Base-by-base conservation (phyloP, 2,113 vertebrate genomes). In the Chloropsis cyanopogon region DNA sequence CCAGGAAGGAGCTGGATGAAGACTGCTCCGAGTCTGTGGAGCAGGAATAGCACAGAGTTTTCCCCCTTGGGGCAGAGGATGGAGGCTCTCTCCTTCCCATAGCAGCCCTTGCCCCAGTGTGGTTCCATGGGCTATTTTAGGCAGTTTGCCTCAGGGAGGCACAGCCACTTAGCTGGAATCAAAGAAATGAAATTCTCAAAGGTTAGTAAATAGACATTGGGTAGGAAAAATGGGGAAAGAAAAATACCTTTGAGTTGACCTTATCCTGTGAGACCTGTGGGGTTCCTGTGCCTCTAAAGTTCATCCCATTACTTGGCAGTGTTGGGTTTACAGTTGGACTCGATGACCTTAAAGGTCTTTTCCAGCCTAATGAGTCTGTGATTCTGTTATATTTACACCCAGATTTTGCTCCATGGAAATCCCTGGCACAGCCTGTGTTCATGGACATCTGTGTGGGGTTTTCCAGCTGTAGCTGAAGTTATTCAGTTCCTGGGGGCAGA, bases 391-490 rank as follows among this genome's bases (percentile, higher is more conserved):
- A 9, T 50, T 59, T n/a, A 22, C 0, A 23, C 70, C 18, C 65
- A 69, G 64, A 12, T 53, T 64, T 72, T 65, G 14, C 77, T 68
- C 31, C 18, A 1, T 4, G 5, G 4, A 35, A 54, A 66, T 44
- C 37, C n/a, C 56, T 65, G 33, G 8, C 2, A 5, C 3, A 42
- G 42, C 54, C 63, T 29, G 23, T 35, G 53, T 6, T 41, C 47
- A 5, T 0, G 3, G 60, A 18, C 14, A 8, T 6, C 42, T 52
- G 2, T 19, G 7, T 39, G 60, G 7, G 12, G 1, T 41, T 52
- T 63, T 49, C 56, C 61, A 52, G 76, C 37, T 37, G 50, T 3
- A 44, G 46, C n/a, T 87, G 42, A 44, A 78, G 47, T 49, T 65
- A 7, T 26, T 54, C 18, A 6, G 9, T 5, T 13, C 29, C 52